These are phyloP conservation scores for Hypsopygia costalis DNA, from an alignment of 2,888 invertebrate species.

Conservation along the genomic window DNA sequence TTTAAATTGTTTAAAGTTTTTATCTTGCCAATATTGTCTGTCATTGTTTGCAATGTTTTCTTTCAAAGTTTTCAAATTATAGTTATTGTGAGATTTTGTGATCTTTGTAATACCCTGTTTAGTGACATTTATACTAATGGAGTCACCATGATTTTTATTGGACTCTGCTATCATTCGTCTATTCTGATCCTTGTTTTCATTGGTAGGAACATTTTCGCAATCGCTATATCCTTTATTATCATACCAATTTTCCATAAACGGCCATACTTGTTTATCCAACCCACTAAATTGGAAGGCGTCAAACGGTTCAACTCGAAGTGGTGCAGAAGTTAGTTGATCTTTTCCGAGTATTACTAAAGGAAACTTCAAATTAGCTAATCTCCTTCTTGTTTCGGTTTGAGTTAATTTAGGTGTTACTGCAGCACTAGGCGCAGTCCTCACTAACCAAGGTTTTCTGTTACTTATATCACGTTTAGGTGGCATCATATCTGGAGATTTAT, in stretches of 20 bases:
- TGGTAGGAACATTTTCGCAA: too few relatives aligned
- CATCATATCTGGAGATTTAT: conserved; percentile 25
- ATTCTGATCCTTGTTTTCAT: too few relatives aligned
- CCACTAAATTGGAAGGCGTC: conserved; percentile 51
- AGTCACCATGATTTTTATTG: too few relatives aligned
- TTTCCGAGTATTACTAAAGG: conserved; percentile 54
- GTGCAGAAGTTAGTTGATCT: conserved; percentile 47
- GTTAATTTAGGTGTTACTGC: conserved; percentile 35
- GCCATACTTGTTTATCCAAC: conserved; percentile 56
- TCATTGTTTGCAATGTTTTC: conserved; percentile 10
- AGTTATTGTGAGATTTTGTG: background rate
- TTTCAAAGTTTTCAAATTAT: background rate
- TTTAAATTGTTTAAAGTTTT: conserved; percentile 38
- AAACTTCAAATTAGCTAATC: conserved; percentile 42
- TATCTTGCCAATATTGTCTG: too few relatives aligned
- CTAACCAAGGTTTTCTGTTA: conserved; percentile 31
- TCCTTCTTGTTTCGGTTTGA: conserved; percentile 47
- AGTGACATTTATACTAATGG: too few relatives aligned
- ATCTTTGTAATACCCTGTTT: too few relatives aligned
- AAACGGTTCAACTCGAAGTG: conserved; percentile 31
- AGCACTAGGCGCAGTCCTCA: conserved; percentile 32
- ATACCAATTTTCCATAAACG: conserved; percentile 58
- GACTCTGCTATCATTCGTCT: too few relatives aligned
- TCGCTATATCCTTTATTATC: conserved; percentile 5
- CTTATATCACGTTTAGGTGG: conserved; percentile 17